These are phyloP conservation scores for Amphiprion percula DNA, from an alignment of 2,113 vertebrate genomes.

Conservation along the genomic window DNA sequence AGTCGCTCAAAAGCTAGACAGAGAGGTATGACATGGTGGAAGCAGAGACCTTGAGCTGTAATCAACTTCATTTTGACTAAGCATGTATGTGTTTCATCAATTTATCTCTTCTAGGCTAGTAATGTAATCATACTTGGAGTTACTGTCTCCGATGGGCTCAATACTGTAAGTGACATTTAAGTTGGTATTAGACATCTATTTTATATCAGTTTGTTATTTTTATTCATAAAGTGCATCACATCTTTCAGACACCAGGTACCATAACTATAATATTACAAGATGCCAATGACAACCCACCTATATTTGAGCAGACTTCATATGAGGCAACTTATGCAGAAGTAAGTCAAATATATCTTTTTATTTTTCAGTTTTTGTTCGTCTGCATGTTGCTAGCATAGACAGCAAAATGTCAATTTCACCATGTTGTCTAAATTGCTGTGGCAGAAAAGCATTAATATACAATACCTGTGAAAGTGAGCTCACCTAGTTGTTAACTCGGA, in stretches of 20 bases:
- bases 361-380: background rate
- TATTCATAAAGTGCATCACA: conserved; percentile 18
- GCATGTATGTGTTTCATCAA: background rate
- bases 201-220: background rate
- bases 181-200: background rate
- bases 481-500: background rate
- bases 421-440: no score
- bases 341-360: conserved; percentile 39
- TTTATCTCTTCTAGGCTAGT: background rate
- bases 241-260: background rate
- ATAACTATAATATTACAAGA: conserved; percentile 73
- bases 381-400: background rate
- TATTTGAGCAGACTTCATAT: conserved; percentile 78
- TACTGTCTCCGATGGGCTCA: background rate
- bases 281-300: conserved; percentile 86
- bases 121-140: accelerated
- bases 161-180: conserved; percentile 17
- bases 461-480: background rate
- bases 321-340: conserved; percentile 81
- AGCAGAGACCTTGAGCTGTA: background rate
- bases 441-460: background rate
- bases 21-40: conserved; percentile 80
- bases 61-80: background rate
- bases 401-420: background rate
- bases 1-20: conserved; percentile 70